Percentiles rank a stretch among this genome's conserved stretches.
These are phyloP conservation scores for Mus minutoides DNA, from an alignment of 2,797 vertebrate species.

Conservation along the genomic window DNA sequence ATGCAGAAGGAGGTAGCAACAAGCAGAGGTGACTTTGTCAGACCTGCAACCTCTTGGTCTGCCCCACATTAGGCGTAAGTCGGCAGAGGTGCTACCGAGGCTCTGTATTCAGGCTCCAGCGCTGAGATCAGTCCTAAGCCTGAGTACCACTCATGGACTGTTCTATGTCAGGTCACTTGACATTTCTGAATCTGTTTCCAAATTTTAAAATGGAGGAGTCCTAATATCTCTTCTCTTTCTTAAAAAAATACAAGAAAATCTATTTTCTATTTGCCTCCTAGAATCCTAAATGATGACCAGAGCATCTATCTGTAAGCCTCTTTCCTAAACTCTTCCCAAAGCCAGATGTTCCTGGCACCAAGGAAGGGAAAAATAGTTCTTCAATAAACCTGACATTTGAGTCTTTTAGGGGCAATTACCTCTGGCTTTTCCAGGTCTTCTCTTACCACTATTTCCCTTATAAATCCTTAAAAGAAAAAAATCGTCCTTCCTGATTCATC, in stretches of 20 bases:
- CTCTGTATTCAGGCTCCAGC: background rate
- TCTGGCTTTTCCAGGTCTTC: slow-evolving; percentile 48
- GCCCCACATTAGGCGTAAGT: background rate
- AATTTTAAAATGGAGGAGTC: slow-evolving; percentile 12
- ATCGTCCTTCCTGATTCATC: slow-evolving; percentile 12
- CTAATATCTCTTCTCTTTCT: slow-evolving; percentile 1
- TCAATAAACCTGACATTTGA: slow-evolving; percentile 70
- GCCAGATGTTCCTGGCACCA: slow-evolving; percentile 76
- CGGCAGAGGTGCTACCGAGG: background rate
- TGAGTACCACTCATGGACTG: background rate
- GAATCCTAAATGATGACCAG: slow-evolving; percentile 65
- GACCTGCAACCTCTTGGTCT: background rate
- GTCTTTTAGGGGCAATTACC: slow-evolving; percentile 64
- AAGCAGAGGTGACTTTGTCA: background rate
- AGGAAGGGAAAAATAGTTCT: slow-evolving; percentile 68
- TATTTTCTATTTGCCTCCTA: slow-evolving; percentile 21
- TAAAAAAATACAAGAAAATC: slow-evolving; percentile 6
- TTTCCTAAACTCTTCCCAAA: slow-evolving; percentile 53
- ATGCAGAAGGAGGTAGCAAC: background rate
- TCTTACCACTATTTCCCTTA: background rate
- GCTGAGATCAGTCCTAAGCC: background rate
- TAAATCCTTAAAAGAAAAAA: slow-evolving; percentile 23
- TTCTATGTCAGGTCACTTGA: background rate
- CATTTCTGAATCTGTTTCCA: background rate
- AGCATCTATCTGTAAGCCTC: slow-evolving; percentile 69